Evolutionary conservation across 2,797 vertebrate species (phyloP), one percentile per base, ranked within the genome.

Genomic region (Pangasius mekongensis): DNA sequence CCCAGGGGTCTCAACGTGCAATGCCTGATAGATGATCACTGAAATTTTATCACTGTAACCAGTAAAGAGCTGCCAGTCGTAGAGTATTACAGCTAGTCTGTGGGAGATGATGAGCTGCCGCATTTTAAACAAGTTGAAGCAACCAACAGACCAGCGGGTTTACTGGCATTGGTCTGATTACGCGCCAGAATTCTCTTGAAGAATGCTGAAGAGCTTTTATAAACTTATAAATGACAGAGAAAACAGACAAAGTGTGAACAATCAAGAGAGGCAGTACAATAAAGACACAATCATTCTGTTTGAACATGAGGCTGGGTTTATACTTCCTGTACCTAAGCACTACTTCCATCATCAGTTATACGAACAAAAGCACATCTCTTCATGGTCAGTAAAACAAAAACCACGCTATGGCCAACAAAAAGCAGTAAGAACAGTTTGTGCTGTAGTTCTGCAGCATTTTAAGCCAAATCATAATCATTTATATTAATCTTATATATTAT

Each of bases 11-110:
- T 82, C 36, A 47, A 13, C 7, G 36, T 43, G 24, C 80, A 64
- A 82, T 43, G 78, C 20, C 78, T 62, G 78, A 62, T 39, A 9
- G 56, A 60, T 43, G 78, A 82, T 43, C 78, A 14, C 33, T 82
- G 33, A 60, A 62, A 62, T 60, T 13, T 36, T 62, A 43, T 43
- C 56, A 33, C 22, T n/a, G 58, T 6, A 47, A n/a, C 58, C 36
- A 64, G 24, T 82, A 24, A 13, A 24, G 78, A 81, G 54, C 14
- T 54, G 39, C 71, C 22, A 9, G 49, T 54, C 8, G 1, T 22
- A 9, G 52, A 36, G 9, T 33, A 54, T 16, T 10, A 78, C 16
- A 8, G 43, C 39, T 74, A 11, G 39, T 11, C 22, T 74, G 71
- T 10, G 13, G 10, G n/a, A 30, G 74, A 30, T 3, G 49, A 77